Percentiles rank a stretch among this genome's conserved stretches.
Evolutionary conservation across 2,113 vertebrate genomes (phyloP).

Genomic region (Oreochromis niloticus): DNA sequence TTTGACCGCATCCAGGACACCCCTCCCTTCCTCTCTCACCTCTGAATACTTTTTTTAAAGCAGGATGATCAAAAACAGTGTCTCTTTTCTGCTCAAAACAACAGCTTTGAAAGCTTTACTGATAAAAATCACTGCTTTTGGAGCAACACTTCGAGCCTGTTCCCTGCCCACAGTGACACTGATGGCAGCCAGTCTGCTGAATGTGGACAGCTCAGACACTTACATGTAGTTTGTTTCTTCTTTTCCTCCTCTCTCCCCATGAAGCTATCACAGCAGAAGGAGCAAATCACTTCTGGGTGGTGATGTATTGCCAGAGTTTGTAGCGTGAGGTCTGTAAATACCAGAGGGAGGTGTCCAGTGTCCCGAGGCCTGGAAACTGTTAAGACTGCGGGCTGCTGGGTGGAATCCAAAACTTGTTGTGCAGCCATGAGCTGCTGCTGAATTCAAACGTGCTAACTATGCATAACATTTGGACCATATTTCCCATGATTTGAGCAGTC

Average conservation of each 20-base stretch:
- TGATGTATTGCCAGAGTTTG: conserved; percentile 19
- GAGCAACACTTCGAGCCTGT: background rate
- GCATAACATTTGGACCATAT: background rate
- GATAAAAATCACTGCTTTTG: background rate
- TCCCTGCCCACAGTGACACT: background rate
- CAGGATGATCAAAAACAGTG: background rate
- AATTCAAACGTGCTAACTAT: background rate
- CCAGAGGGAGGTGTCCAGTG: conserved; percentile 44
- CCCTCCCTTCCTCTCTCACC: conserved; percentile 34
- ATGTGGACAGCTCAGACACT: background rate
- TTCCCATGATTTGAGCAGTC: background rate
- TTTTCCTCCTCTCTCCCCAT: background rate
- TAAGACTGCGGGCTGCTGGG: background rate
- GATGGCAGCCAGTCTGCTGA: background rate
- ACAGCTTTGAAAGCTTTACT: background rate
- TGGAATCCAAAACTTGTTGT: conserved; percentile 23
- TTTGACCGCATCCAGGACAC: background rate
- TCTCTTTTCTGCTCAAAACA: background rate
- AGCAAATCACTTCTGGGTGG: background rate
- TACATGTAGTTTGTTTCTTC: background rate
- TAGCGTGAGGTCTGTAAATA: conserved; percentile 22
- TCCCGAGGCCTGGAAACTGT: conserved; percentile 43
- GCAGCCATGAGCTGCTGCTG: background rate
- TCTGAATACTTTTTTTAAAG: background rate
- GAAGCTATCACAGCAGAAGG: background rate